Evolutionary conservation across 2,888 invertebrate species (phyloP), one percentile per base, ranked within the genome.

Genomic region (Mechanitis mazaeus): DNA sequence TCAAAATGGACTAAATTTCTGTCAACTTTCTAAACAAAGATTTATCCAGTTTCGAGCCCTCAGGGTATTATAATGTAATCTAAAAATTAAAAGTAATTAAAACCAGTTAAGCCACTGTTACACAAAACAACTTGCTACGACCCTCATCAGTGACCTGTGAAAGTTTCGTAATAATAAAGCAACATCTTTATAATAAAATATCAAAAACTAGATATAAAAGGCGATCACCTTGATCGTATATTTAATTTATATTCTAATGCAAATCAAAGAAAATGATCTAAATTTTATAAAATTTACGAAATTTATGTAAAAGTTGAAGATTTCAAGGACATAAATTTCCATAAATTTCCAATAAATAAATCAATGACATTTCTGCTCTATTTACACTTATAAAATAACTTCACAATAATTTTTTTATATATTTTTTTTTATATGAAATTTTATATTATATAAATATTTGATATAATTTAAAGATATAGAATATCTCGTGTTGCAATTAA

Each of bases 181-280:
- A 11, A 42, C 42, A 42, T 42, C 42, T 42, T 42, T 50, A 31
- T 50, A 9, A 31, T 31, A 50, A 50, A 9, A 31, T 50, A 31
- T 31, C 50, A 50, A 50, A 7, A 47, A 50, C 28, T 20, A 50
- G 9, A 31, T 31, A 28, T 31, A 31, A 50, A 50, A 50, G 50
- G 9, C 7, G 50, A 31, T 50, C 50, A 50, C 50, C 50, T 50
- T 50, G 50, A 31, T 28, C 7, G 7, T 11, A 28, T 9, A 50
- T 55, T 35, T 38, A 33, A 54, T 45, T 20, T 31, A 20, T 56
- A 56, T 45, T 60, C 60, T 53, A 33, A 61, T 64, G 60, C 58
- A 54, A 54, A 61, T 59, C 58, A 47, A 63, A 58, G 64, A 64
- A 64, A 64, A 62, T 64, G 64, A 64, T 63, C 64, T 54, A 63